phyloP scores from a whole-genome alignment of 2,797 vertebrate species.

The Pithecia hirsuta region DNA sequence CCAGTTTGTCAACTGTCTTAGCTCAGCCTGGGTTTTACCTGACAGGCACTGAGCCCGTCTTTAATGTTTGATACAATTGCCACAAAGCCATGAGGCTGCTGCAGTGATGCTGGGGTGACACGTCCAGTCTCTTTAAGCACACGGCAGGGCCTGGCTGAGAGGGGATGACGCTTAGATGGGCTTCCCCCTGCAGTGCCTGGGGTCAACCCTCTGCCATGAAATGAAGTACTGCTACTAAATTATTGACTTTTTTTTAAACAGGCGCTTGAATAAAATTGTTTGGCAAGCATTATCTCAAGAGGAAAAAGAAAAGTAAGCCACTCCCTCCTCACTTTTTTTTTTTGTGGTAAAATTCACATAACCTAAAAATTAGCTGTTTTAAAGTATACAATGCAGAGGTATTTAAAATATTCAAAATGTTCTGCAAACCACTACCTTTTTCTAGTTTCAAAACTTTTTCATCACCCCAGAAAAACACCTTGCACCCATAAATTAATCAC shows the following conservation, averaged over 20 bases:
- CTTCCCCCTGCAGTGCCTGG: background rate
- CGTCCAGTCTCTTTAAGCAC: background rate
- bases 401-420: background rate
- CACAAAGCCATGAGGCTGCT: background rate
- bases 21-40: background rate
- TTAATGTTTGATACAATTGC: background rate
- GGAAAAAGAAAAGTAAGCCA: slow-evolving; percentile 87
- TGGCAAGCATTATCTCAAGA: slow-evolving; percentile 86
- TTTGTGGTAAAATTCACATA: background rate
- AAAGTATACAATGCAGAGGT: background rate
- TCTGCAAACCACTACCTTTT: background rate
- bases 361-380: background rate
- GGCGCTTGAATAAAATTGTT: slow-evolving; percentile 84
- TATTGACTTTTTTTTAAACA: slow-evolving; percentile 76
- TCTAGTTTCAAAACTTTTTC: background rate
- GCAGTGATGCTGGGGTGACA: background rate
- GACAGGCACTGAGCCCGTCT: background rate
- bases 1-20: background rate
- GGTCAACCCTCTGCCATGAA: background rate
- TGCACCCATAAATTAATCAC: background rate
- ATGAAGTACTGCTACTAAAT: background rate
- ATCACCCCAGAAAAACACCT: background rate
- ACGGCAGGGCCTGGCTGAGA: accelerated
- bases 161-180: accelerated
- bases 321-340: slow-evolving; percentile 21